phyloP scores from a whole-genome alignment of 2,888 invertebrate genomes.

The Caenorhabditis uteleia region DNA sequence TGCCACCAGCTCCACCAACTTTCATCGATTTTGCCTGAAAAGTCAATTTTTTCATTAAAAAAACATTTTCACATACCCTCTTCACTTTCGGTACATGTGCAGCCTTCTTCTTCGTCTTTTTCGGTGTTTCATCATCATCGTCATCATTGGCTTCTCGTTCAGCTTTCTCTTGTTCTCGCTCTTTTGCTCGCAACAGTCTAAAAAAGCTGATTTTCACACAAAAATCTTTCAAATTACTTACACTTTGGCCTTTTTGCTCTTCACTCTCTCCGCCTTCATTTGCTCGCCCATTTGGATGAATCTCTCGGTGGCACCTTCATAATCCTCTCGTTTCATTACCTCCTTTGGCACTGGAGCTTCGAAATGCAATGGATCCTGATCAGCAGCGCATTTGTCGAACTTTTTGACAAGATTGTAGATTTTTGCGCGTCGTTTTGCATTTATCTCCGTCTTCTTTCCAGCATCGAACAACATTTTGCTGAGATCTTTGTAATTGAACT shows the following conservation, averaged over 20 bases:
- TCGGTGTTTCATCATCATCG: neutral
- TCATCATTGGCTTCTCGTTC: neutral
- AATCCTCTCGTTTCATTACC: slow-evolving; percentile 17
- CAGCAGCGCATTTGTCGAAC: slow-evolving; percentile 51
- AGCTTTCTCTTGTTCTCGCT: neutral
- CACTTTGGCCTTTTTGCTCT: slow-evolving; percentile 20
- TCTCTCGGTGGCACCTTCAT: slow-evolving; percentile 29
- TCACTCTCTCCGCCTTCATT: slow-evolving; percentile 15
- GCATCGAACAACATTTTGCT: slow-evolving; percentile 50
- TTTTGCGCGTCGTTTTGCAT: slow-evolving; percentile 37
- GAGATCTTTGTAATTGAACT: slow-evolving; percentile 60
- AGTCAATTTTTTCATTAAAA: too few species aligned
- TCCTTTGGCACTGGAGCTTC: slow-evolving; percentile 25
- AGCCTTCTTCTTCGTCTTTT: neutral
- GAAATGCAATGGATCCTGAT: slow-evolving; percentile 48
- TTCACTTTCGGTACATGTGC: slow-evolving; percentile 1
- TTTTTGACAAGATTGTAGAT: slow-evolving; percentile 48
- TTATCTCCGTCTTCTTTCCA: slow-evolving; percentile 42
- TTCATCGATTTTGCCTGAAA: too few species aligned
- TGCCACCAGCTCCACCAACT: too few species aligned
- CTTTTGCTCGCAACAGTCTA: neutral
- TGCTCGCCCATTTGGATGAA: slow-evolving; percentile 10
- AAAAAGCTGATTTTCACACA: neutral
- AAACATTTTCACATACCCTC: too few species aligned
- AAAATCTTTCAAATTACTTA: too few species aligned